Evolutionary conservation across 2,888 invertebrate genomes (phyloP).

Genomic region (Drosophila neonasuta): DNA sequence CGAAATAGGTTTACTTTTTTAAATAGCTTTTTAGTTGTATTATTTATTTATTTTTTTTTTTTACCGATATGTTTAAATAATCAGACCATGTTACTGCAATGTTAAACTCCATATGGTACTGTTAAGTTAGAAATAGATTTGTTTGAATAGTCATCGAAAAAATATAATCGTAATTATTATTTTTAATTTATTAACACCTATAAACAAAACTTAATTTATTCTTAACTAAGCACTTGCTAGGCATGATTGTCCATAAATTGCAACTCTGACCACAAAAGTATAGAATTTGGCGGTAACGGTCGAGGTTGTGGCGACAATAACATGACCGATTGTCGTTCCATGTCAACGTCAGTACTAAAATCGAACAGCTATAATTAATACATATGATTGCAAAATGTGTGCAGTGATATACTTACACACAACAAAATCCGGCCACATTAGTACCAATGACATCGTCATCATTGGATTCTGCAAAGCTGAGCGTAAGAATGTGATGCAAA

Average conservation of each 20-base stretch:
- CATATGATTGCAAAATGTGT: slow-evolving; percentile 1
- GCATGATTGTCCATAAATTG: slow-evolving; percentile 96
- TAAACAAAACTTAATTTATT: neutral
- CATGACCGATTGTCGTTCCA: slow-evolving; percentile 92
- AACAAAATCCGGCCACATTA: slow-evolving; percentile 95
- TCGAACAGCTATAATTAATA: slow-evolving; percentile 15
- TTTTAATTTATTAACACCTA: neutral
- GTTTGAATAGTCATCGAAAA: neutral
- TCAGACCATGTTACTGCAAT: neutral
- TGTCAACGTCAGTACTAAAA: slow-evolving; percentile 93
- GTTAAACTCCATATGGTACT: neutral
- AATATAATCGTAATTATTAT: neutral
- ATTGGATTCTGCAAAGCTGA: slow-evolving; percentile 91
- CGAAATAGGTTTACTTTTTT: too few species aligned
- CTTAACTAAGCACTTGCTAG: slow-evolving; percentile 35
- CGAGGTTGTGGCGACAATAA: slow-evolving; percentile 96
- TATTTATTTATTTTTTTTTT: too few species aligned
- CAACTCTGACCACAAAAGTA: slow-evolving; percentile 93
- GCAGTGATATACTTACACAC: slow-evolving; percentile 87
- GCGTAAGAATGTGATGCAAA: slow-evolving; percentile 93
- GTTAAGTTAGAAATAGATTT: neutral
- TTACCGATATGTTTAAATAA: neutral
- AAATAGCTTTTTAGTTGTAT: too few species aligned
- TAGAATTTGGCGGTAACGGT: slow-evolving; percentile 94
- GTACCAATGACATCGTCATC: slow-evolving; percentile 93